These are phyloP conservation scores for Protomyctophum bolini DNA, from an alignment of 2,113 vertebrate species.

Conservation along the genomic window DNA sequence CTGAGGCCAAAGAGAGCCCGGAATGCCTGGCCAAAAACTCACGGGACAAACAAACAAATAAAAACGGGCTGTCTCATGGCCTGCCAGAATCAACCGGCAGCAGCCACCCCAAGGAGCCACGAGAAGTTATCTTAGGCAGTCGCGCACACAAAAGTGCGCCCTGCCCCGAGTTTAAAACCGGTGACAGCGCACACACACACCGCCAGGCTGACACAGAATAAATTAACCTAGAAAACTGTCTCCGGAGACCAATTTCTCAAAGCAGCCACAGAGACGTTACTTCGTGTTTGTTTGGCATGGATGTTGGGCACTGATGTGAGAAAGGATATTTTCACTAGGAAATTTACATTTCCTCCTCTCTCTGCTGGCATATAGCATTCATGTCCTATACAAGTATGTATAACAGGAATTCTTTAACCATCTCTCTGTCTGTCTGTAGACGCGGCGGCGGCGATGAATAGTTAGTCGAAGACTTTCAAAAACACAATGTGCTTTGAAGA, in stretches of 20 bases:
- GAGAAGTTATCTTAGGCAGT: conserved; percentile 72
- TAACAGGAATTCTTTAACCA: conserved; percentile 9
- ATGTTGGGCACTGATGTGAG: conserved; percentile 57
- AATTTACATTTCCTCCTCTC: conserved; percentile 70
- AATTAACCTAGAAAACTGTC: conserved; percentile 69
- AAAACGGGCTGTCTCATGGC: conserved; percentile 70
- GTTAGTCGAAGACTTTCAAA: not conserved
- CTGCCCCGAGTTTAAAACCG: conserved; percentile 68
- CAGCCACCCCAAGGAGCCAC: conserved; percentile 65
- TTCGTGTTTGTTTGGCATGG: conserved; percentile 64
- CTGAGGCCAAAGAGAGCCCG: conserved; percentile 68
- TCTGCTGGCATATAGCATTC: conserved; percentile 28
- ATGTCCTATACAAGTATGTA: conserved; percentile 24
- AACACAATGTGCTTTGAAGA: not conserved
- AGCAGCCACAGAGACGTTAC: conserved; percentile 67
- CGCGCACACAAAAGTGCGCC: conserved; percentile 61
- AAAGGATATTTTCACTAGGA: conserved; percentile 68
- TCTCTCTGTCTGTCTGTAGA: not conserved
- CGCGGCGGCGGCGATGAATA: not conserved
- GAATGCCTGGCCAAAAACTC: conserved; percentile 72
- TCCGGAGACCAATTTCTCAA: conserved; percentile 73
- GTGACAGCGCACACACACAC: conserved; percentile 46
- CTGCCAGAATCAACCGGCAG: conserved; percentile 75
- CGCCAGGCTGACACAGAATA: conserved; percentile 58
- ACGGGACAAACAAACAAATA: conserved; percentile 80